Conservation (phyloP, 2,888 invertebrate species). For the Troides oblongomaculatus region DNA sequence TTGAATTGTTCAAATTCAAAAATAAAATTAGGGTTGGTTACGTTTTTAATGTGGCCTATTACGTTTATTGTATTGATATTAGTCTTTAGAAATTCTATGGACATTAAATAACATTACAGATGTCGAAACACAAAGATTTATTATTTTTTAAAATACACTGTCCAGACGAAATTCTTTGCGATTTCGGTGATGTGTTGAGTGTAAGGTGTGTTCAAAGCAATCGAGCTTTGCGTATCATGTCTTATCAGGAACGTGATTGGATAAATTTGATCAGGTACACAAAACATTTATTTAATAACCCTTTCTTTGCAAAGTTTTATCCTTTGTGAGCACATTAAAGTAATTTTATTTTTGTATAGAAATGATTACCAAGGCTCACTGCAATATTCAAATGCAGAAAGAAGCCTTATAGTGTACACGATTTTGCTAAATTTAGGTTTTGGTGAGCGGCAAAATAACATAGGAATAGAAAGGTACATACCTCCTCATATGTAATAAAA, state of each 20-base stretch:
- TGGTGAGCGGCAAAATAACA: background rate
- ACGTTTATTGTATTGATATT: no score
- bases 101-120: constrained; percentile 3
- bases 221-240: constrained; percentile 8
- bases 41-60: no score
- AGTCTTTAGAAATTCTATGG: no score
- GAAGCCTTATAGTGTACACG: constrained; percentile 1
- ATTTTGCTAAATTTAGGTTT: background rate
- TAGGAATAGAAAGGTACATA: background rate
- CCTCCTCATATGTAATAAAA: background rate
- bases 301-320: background rate
- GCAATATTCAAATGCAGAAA: background rate
- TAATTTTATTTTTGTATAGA: background rate
- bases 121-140: constrained; percentile 9
- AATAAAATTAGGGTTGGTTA: no score
- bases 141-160: constrained; percentile 17
- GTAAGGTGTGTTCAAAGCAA: background rate
- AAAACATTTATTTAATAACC: background rate
- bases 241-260: constrained; percentile 1
- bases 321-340: background rate
- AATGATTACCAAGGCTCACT: background rate
- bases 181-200: constrained; percentile 4
- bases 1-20: no score
- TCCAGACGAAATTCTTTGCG: constrained; percentile 10
- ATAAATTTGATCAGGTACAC: constrained; percentile 8